phyloP scores from a whole-genome alignment of 2,888 invertebrate genomes.

The Perithous albicinctus region DNA sequence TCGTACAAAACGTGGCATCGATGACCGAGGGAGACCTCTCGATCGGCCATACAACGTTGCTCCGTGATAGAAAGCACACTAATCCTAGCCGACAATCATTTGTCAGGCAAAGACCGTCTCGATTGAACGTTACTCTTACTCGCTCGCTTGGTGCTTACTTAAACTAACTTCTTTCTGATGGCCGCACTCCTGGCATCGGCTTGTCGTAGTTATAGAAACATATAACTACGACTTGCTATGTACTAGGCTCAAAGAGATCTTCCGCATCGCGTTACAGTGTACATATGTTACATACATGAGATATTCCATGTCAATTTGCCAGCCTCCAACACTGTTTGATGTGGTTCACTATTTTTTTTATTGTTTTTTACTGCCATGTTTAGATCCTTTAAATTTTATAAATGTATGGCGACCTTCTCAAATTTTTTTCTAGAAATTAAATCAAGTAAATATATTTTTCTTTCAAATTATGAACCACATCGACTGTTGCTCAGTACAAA shows the following conservation, averaged over 20 bases:
- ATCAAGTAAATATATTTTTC: too few relatives aligned
- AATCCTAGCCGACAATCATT: conserved; percentile 77
- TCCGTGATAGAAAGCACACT: conserved; percentile 75
- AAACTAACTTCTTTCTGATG: conserved; percentile 15
- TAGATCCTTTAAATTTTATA: too few relatives aligned
- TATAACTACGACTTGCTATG: background rate
- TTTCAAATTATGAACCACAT: too few relatives aligned
- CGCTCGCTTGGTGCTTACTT: conserved; percentile 55
- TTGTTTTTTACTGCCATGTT: too few relatives aligned
- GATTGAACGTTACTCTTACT: conserved; percentile 62
- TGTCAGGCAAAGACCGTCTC: conserved; percentile 69
- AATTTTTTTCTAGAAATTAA: too few relatives aligned
- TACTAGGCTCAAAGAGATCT: conserved; percentile 49
- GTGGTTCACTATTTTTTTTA: too few relatives aligned
- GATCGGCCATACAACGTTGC: conserved; percentile 40
- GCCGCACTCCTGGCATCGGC: background rate
- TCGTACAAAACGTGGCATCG: conserved; percentile 66
- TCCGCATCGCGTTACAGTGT: conserved; percentile 47
- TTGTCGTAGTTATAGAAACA: background rate
- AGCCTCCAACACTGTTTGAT: too few relatives aligned
- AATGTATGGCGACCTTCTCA: too few relatives aligned
- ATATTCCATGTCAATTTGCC: too few relatives aligned
- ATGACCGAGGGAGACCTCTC: conserved; percentile 42
- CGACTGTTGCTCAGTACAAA: too few relatives aligned
- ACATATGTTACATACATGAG: background rate